A percentile compares a stretch with the other conserved stretches of the same genome.
Evolutionary conservation across 2,797 vertebrate genomes (phyloP).

Genomic region (Scolopax rusticola): DNA sequence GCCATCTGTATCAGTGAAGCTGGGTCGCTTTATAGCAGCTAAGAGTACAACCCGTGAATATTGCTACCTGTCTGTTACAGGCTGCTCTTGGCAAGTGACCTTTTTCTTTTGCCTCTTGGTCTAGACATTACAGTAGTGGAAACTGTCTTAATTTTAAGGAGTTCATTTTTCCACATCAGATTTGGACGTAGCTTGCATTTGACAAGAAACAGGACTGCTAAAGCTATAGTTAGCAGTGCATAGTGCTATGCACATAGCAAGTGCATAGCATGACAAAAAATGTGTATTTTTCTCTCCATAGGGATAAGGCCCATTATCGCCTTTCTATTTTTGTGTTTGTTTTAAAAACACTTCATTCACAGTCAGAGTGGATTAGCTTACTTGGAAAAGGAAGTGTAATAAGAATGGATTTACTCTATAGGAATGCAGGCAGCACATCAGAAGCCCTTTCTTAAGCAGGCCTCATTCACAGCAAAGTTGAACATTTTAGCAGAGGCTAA

Average conservation of each 20-base stretch:
- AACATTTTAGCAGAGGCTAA: neutral
- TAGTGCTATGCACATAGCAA: too few species aligned
- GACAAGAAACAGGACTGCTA: slow-evolving; percentile 44
- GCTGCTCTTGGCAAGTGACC: slow-evolving; percentile 34
- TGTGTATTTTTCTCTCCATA: neutral
- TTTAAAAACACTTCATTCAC: slow-evolving; percentile 10
- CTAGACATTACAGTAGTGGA: slow-evolving; percentile 59
- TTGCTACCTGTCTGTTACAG: neutral
- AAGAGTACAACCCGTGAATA: neutral
- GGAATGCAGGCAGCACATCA: slow-evolving; percentile 3
- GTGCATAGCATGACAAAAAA: neutral
- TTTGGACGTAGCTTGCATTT: neutral
- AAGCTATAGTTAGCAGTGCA: neutral
- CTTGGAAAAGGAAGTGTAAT: neutral
- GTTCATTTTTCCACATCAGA: slow-evolving; percentile 14
- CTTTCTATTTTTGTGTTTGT: slow-evolving; percentile 42
- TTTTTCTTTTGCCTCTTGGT: slow-evolving; percentile 31
- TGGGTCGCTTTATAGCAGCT: neutral
- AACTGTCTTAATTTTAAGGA: slow-evolving; percentile 24
- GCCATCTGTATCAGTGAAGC: neutral
- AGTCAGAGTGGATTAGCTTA: neutral
- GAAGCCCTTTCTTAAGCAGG: slow-evolving; percentile 5
- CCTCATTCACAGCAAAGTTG: neutral
- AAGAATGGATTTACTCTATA: slow-evolving; percentile 15
- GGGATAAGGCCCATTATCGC: neutral